Base-by-base conservation (phyloP, 2,888 invertebrate species). In the Heliothis peltigera region DNA sequence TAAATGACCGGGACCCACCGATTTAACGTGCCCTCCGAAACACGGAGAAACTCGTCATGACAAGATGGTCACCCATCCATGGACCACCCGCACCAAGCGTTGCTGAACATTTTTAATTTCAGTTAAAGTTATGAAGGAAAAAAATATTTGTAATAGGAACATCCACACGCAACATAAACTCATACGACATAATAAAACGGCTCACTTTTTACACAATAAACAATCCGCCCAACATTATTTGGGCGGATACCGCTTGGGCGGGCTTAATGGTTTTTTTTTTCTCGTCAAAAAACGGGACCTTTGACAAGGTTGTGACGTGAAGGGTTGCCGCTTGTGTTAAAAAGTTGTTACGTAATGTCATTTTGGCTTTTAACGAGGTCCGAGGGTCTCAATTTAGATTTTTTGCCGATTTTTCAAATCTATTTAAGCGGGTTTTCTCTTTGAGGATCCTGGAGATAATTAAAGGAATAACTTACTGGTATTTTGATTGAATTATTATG, bases 281-380 rank as follows among this genome's bases (percentile, higher is more conserved):
- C 57, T 47, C 18, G 17, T 35, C 48, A 55, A 67, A 73, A 63
- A 69, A 52, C 48, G 52, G 57, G 46, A 63, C 68, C 64, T 75
- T 69, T 73, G 79, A 78, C 79, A 74, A 59, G 70, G 43, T 63
- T 69, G 53, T 67, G 74, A 71, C 64, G 58, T 67, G 66, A 77
- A 79, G 67, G 72, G 79, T 70, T 73, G 48, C 48, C 17, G 51
- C 63, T 63, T 48, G 32, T 78, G 68, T 74, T 66, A 63, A 68
- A 77, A 79, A 75, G 69, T 75, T 77, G 61, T 72, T 73, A 62
- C 12, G 67, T 68, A 46, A 53, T 70, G 73, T 80, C 81, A 75
- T 79, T 80, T 64, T 54, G 44, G 42, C 51, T 54, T 67, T 64
- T 76, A 78, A 81, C 68, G 57, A 81, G 64, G 43, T 56, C 59